Evolutionary conservation across 2,888 invertebrate genomes (phyloP), one percentile per base, ranked within the genome.

Genomic region (Saturnia japonica): DNA sequence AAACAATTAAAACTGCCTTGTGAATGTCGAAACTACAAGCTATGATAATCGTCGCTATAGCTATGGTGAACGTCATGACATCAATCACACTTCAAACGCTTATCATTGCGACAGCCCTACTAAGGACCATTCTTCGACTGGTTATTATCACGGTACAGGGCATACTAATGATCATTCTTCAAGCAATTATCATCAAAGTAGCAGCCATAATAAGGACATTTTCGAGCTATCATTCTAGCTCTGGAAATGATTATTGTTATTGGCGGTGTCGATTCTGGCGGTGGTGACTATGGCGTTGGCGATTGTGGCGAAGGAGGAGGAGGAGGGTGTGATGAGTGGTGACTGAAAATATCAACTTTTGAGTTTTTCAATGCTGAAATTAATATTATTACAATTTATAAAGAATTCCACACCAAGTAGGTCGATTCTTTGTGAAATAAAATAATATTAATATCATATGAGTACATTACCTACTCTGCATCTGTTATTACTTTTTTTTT

Each of bases 321-420:
- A 64, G 71, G 62, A 0, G 67, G 42, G 8, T 64, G 68, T 64
- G 71, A 68, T 68, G 67, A 67, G 68, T 64, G 71, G 66, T 68
- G 67, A 67, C 42, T 66, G 22, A 34, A 57, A 40, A 19, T 22
- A 16, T 40, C 25, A 28, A 34, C 2, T 19, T 40, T 54, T 25
- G 14, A 11, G 12, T 60, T 60, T 51, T 54, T 54, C 54, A 54
- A n/a, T 22, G 9, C 54, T 54, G 22, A 22, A 11, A n/a, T 8
- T 22, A 9, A 54, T 22, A 54, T 22, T 22, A n/a, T 54, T 6
- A 54, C n/a, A 22, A 11, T 54, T n/a, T 54, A 54, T 22, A 54
- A 22, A 1, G 2, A 9, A 22, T 22, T n/a, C 6, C 7, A 11
- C 19, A n/a, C n/a, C n/a, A 34, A 34, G 6, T 34, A 34, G 34